Percentiles rank a stretch among this genome's conserved stretches.
Conservation (phyloP, 30 jellyfish, hydroid and myxozoan genomes). For the Rhopilema esculentum region DNA sequence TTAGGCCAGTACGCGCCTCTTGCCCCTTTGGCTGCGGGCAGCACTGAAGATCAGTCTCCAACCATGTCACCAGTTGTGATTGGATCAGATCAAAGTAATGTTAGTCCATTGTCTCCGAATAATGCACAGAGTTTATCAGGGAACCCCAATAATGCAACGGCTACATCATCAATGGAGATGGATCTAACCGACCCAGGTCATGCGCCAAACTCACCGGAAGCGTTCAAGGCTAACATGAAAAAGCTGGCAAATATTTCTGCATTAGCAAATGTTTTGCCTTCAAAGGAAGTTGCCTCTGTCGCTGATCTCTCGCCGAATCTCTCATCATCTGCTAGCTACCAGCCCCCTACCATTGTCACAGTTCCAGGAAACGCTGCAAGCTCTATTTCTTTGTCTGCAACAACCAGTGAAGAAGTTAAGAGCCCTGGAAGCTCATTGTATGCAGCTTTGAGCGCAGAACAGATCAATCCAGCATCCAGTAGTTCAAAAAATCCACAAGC, state of each 20-base stretch:
- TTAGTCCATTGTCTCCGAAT: neutral
- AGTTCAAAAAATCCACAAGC: slow-evolving; percentile 10
- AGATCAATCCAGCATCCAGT: neutral
- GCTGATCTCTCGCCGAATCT: slow-evolving; percentile 4
- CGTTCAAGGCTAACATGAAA: slow-evolving; percentile 19
- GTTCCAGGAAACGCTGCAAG: neutral
- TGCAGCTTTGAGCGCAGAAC: slow-evolving; percentile 7
- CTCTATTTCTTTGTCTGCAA: neutral
- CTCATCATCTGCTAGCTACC: neutral
- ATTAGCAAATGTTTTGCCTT: slow-evolving; percentile 59
- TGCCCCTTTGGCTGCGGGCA: neutral
- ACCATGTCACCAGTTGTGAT: slow-evolving; percentile 31
- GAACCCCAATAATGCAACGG: neutral
- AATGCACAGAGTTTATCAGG: neutral
- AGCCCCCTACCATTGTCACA: slow-evolving; percentile 3
- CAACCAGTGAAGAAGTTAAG: neutral
- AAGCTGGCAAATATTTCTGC: slow-evolving; percentile 41
- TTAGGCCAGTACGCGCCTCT: slow-evolving; percentile 3
- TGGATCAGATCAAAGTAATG: slow-evolving; percentile 15
- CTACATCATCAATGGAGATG: slow-evolving; percentile 30
- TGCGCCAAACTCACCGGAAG: slow-evolving; percentile 8
- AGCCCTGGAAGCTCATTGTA: slow-evolving; percentile 12
- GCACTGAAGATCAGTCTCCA: slow-evolving; percentile 31
- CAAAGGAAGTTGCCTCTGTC: slow-evolving; percentile 47
- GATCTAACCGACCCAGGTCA: slow-evolving; percentile 71